phyloP scores from a whole-genome alignment of 2,888 invertebrate species.

The Mythimna loreyi region DNA sequence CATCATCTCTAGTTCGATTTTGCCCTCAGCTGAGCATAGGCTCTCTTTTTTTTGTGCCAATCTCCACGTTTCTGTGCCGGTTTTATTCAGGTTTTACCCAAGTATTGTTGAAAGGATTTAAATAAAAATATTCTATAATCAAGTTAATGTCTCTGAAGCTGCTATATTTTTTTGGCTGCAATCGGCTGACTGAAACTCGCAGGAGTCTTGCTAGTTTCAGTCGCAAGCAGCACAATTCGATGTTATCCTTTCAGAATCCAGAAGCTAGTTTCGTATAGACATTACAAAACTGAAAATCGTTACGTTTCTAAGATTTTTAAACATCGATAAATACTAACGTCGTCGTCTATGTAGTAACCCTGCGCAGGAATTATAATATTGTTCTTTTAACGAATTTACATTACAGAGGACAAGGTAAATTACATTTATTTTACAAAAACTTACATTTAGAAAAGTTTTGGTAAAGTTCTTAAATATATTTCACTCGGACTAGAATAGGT shows the following conservation, averaged over 20 bases:
- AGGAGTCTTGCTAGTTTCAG: no score
- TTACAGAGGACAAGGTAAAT: conserved; percentile 71
- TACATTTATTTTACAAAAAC: conserved; percentile 73
- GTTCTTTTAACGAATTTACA: conserved; percentile 70
- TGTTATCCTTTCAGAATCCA: conserved; percentile 11
- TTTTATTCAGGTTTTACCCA: no score
- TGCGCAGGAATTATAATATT: conserved; percentile 72
- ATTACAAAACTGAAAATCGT: conserved; percentile 62
- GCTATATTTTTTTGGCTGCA: not conserved
- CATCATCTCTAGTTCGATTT: no score
- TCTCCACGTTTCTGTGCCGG: no score
- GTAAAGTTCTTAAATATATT: conserved; percentile 61
- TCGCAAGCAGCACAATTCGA: no score
- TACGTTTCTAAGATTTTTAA: conserved; percentile 62
- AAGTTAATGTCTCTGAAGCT: not conserved
- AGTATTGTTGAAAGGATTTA: not conserved
- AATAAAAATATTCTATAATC: not conserved
- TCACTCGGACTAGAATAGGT: conserved; percentile 73
- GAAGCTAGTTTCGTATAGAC: conserved; percentile 57
- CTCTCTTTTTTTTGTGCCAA: no score
- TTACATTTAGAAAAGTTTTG: conserved; percentile 66
- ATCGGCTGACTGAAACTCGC: not conserved
- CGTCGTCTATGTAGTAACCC: conserved; percentile 69
- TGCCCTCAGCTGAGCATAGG: no score
- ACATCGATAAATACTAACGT: conserved; percentile 67